These are phyloP conservation scores for Rhinatrema bivittatum DNA, from an alignment of 2,797 vertebrate genomes.

Conservation along the genomic window DNA sequence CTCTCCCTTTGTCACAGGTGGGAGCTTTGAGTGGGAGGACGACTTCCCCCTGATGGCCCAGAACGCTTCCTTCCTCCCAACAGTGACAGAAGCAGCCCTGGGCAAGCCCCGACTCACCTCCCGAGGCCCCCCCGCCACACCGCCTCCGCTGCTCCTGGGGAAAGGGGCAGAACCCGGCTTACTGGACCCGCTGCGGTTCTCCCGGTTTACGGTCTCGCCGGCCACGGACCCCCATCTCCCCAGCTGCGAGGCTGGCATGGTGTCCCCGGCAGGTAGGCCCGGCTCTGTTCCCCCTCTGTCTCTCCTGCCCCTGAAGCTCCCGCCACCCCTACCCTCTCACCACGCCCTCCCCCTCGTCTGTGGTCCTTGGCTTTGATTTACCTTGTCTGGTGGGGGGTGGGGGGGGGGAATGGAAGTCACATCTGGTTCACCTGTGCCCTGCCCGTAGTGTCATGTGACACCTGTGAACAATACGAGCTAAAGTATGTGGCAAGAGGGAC, in stretches of 20 bases:
- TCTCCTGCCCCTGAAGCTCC: no score
- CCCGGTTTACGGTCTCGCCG: constrained; percentile 86
- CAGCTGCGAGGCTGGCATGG: constrained; percentile 19
- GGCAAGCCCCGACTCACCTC: constrained; percentile 21
- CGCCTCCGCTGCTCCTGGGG: constrained; percentile 10
- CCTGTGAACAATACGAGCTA: no score
- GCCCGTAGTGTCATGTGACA: no score
- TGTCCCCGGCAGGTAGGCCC: constrained; percentile 14
- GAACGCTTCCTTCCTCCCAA: constrained; percentile 24
- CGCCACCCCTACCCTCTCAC: no score
- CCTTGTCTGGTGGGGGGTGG: no score
- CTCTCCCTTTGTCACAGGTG: constrained; percentile 44
- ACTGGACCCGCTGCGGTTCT: constrained; percentile 58
- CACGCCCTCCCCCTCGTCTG: no score
- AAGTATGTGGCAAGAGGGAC: no score
- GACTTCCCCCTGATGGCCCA: constrained; percentile 54
- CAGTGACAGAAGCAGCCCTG: constrained; percentile 17
- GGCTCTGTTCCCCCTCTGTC: no score
- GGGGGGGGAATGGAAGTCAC: no score
- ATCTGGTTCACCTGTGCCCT: no score
- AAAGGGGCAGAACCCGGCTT: constrained; percentile 53
- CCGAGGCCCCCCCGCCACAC: constrained; percentile 26
- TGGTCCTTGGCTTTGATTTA: no score
- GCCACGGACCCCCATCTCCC: constrained; percentile 68
- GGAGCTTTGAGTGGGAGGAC: constrained; percentile 77